Conservation (phyloP, 1,140 invertebrate species). For the Aphidius ervi region DNA sequence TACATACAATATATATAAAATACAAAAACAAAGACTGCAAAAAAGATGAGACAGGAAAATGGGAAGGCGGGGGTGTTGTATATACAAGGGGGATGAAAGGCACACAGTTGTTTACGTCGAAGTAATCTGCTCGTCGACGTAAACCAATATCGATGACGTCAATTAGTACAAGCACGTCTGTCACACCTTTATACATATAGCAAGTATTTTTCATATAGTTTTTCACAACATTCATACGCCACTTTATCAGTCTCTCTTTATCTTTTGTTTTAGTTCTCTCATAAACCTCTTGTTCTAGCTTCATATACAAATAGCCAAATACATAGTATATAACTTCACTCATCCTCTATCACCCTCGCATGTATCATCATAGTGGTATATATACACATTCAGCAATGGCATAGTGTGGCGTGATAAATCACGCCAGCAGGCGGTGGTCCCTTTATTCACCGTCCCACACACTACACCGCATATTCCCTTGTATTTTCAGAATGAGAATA, state of each 20-base stretch:
- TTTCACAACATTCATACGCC: not conserved
- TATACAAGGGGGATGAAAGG: slow-evolving; percentile 2
- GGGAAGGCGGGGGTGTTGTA: slow-evolving; percentile 23
- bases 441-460: slow-evolving; percentile 35
- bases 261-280: slow-evolving; percentile 13
- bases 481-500: slow-evolving; percentile 20
- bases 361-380: slow-evolving; percentile 49
- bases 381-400: slow-evolving; percentile 42
- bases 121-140: slow-evolving; percentile 53
- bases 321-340: not conserved
- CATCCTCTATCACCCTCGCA: slow-evolving; percentile 24
- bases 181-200: slow-evolving; percentile 16
- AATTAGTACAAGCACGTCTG: slow-evolving; percentile 46
- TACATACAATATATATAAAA: not conserved
- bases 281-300: slow-evolving; percentile 9
- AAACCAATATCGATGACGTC: slow-evolving; percentile 56
- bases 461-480: slow-evolving; percentile 21
- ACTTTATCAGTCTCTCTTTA: slow-evolving; percentile 26
- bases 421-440: slow-evolving; percentile 48
- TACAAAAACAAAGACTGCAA: not conserved
- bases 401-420: slow-evolving; percentile 48
- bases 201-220: not conserved
- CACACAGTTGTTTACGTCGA: slow-evolving; percentile 51
- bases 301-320: not conserved
- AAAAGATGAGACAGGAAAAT: slow-evolving; percentile 13